Evolutionary conservation across 2,113 vertebrate genomes (phyloP), one percentile per base, ranked within the genome.

Genomic region (Rhea pennata): DNA sequence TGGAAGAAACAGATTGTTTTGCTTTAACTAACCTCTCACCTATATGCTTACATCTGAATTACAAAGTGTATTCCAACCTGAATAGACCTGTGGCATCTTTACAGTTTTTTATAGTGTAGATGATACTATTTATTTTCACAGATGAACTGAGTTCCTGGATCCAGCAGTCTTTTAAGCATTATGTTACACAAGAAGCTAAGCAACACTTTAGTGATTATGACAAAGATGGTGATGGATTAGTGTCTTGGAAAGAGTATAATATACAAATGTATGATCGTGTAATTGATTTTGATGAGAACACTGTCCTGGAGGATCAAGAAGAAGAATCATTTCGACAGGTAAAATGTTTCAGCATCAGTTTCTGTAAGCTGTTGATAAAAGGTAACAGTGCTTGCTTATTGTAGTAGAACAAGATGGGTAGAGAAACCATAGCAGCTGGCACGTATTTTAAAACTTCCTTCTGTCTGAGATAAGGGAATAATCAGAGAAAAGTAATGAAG

Each of bases 161-260:
- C 95, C 99, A 99, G 88, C 98, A 98, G 22, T 99, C 99, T 48
- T 99, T 99, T 91, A 99, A 99, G 86, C 98, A 98, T 87, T 99
- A 99, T 20, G 98, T 99, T n/a, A 97, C 99, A 19, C 99, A 99
- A 91, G 99, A 99, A 91, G 98, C 98, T 19, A 98, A 98, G 87
- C 98, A 99, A 20, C 98, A 99, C 61, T 99, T 99, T 95, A 96
- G 95, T 0, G 98, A 99, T 56, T 99, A 99, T 88, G 99, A 99
- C 93, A 98, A 97, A 46, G 97, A 99, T 65, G 96, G 78, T 51
- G 98, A 99, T 48, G 99, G 98, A 12, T 88, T 97, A 14, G 98
- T 99, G 75, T 98, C 99, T 4, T 99, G 99, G 99, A 98, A 99
- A 39, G 99, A 99, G 87, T 99, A 99, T 95, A 99, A 99, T 95